phyloP scores from a whole-genome alignment of 1,140 invertebrate species.

The Leptinotarsa defecta region DNA sequence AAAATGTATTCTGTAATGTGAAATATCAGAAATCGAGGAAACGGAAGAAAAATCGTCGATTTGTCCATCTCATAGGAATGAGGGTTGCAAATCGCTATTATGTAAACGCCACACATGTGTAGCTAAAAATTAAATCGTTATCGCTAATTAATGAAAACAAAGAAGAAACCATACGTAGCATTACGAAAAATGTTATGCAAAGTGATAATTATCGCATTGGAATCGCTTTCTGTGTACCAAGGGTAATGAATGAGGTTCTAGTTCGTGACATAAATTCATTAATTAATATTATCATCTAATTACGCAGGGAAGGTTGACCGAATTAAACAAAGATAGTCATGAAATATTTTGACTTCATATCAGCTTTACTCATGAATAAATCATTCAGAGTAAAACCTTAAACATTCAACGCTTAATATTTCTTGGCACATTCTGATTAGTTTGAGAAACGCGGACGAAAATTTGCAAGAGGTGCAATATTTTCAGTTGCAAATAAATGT shows the following conservation, averaged over 20 bases:
- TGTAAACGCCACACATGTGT: neutral
- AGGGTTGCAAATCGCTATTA: slow-evolving; percentile 16
- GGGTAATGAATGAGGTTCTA: slow-evolving; percentile 17
- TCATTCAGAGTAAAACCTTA: no score
- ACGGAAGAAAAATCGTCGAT: neutral
- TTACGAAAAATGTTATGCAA: slow-evolving; percentile 6
- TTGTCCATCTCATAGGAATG: neutral
- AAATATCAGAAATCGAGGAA: no score
- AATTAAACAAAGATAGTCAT: no score
- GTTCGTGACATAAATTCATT: slow-evolving; percentile 18
- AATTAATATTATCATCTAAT: neutral
- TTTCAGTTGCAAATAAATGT: no score
- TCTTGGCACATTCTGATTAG: no score
- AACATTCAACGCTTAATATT: no score
- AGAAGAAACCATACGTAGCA: neutral
- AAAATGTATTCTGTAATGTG: no score
- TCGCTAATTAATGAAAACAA: neutral
- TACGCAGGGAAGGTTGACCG: neutral
- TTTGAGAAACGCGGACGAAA: no score
- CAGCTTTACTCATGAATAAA: no score
- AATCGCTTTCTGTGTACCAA: slow-evolving; percentile 14
- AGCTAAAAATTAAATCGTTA: slow-evolving; percentile 1
- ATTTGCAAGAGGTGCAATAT: no score
- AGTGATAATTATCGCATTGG: neutral
- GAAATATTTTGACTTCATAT: no score